These are phyloP conservation scores for Plumapathes pennacea DNA, from an alignment of 92 coral and sea anemone species.

Conservation along the genomic window DNA sequence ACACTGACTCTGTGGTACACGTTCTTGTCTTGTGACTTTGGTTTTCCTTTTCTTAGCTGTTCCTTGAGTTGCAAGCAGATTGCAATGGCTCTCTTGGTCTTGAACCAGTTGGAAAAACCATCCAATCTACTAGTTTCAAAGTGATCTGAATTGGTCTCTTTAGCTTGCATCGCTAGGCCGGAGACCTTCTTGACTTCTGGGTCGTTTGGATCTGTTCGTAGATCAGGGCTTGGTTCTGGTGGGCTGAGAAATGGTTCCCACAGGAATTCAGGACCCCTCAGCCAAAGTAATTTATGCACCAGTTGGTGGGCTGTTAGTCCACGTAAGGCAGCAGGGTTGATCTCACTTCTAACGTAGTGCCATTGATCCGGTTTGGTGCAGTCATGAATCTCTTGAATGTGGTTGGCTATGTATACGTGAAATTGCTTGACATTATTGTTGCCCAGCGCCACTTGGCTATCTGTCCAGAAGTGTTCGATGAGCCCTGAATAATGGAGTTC, in stretches of 20 bases:
- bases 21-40: background rate
- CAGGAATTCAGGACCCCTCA: constrained; percentile 53
- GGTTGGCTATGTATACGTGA: constrained; percentile 53
- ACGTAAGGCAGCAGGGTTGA: constrained; percentile 51
- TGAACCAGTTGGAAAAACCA: constrained; percentile 43
- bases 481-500: constrained; percentile 11
- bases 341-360: constrained; percentile 37
- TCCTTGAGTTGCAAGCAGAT: constrained; percentile 32
- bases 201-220: constrained; percentile 11
- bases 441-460: constrained; percentile 42
- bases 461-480: constrained; percentile 47
- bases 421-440: constrained; percentile 40
- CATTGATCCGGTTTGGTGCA: constrained; percentile 47
- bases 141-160: constrained; percentile 2
- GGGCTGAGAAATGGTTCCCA: constrained; percentile 11
- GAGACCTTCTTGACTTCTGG: constrained; percentile 34
- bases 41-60: background rate
- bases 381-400: constrained; percentile 53
- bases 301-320: constrained; percentile 43
- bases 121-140: constrained; percentile 35
- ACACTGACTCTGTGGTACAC: constrained; percentile 5
- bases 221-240: background rate
- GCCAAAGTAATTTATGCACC: constrained; percentile 24
- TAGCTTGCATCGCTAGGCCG: constrained; percentile 2
- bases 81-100: constrained; percentile 47